These are phyloP conservation scores for Caenorhabditis imperialis DNA, from an alignment of 2,888 invertebrate genomes.

Conservation along the genomic window DNA sequence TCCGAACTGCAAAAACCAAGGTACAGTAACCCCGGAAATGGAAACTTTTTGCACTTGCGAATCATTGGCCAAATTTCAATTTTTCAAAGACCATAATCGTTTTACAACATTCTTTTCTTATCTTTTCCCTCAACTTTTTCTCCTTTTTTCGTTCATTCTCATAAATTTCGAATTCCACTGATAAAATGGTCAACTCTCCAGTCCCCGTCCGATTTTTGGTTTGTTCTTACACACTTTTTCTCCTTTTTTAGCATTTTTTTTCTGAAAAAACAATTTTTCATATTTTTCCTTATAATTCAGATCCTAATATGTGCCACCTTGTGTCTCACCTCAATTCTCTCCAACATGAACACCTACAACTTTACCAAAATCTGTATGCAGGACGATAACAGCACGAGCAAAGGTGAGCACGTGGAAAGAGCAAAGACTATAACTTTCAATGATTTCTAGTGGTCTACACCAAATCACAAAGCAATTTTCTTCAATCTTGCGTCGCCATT, in stretches of 20 bases:
- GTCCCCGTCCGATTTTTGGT: constrained; percentile 49
- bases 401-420: constrained; percentile 36
- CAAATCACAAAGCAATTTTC: constrained; percentile 35
- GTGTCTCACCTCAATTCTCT: constrained; percentile 57
- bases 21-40: too few species aligned
- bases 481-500: constrained; percentile 54
- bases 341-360: constrained; percentile 64
- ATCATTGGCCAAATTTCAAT: too few species aligned
- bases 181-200: constrained; percentile 33
- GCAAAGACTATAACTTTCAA: background rate
- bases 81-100: too few species aligned
- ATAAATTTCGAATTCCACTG: too few species aligned
- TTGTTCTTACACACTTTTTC: background rate
- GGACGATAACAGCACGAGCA: constrained; percentile 52
- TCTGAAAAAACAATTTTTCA: background rate
- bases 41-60: too few species aligned
- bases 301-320: constrained; percentile 55
- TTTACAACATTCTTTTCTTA: too few species aligned
- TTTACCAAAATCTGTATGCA: constrained; percentile 66
- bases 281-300: constrained; percentile 19
- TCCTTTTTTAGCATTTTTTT: constrained; percentile 1
- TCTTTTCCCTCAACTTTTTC: too few species aligned
- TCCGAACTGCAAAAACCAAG: too few species aligned
- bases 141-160: too few species aligned
- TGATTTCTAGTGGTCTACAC: constrained; percentile 35